Conservation (phyloP, 2,113 vertebrate species). For the Hassar affinis region DNA sequence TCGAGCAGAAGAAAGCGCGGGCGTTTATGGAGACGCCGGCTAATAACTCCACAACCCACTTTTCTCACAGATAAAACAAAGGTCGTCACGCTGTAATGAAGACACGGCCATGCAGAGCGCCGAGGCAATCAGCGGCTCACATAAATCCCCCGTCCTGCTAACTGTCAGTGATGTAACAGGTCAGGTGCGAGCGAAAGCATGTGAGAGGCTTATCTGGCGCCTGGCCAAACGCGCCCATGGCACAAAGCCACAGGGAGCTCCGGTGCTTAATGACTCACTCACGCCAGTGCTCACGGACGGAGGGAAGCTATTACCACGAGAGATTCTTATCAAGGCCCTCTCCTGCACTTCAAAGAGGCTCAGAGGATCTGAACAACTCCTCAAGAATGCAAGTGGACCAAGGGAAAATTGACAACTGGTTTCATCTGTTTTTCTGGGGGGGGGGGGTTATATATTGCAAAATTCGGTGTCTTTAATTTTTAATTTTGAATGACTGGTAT, state of each 20-base stretch:
- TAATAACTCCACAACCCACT: slow-evolving; percentile 20
- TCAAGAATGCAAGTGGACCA: background rate
- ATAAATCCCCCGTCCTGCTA: slow-evolving; percentile 35
- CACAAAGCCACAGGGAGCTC: slow-evolving; percentile 42
- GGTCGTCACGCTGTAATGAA: slow-evolving; percentile 35
- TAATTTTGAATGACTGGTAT: background rate
- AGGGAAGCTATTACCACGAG: slow-evolving; percentile 43
- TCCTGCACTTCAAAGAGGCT: slow-evolving; percentile 34
- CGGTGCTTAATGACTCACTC: slow-evolving; percentile 47
- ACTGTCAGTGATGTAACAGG: slow-evolving; percentile 45
- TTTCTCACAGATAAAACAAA: slow-evolving; percentile 33
- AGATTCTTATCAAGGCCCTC: slow-evolving; percentile 46
- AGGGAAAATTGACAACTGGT: background rate
- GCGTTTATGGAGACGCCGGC: background rate
- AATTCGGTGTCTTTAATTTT: background rate
- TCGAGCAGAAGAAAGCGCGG: background rate
- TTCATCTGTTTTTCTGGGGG: background rate
- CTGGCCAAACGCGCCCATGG: slow-evolving; percentile 37
- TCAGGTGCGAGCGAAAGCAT: slow-evolving; percentile 37
- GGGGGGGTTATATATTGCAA: background rate
- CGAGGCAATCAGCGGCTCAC: slow-evolving; percentile 23
- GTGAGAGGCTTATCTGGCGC: slow-evolving; percentile 41
- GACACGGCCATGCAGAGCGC: slow-evolving; percentile 3
- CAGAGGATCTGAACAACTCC: slow-evolving; percentile 9
- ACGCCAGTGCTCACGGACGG: slow-evolving; percentile 38